Percentiles rank a stretch among this genome's conserved stretches.
These are phyloP conservation scores for Mesorhabditis spiculigera DNA, from an alignment of 2,888 invertebrate species.

Conservation along the genomic window DNA sequence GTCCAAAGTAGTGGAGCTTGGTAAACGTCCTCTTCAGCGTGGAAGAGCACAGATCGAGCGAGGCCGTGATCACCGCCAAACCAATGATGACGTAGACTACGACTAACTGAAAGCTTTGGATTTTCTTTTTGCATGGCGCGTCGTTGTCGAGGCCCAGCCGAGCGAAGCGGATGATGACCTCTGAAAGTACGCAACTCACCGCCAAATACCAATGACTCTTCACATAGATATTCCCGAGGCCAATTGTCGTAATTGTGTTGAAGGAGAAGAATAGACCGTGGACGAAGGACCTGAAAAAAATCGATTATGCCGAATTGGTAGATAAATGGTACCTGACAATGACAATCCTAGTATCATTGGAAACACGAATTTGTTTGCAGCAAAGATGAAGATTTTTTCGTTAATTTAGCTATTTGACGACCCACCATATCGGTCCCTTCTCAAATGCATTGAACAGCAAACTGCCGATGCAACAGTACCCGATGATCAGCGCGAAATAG, in stretches of 20 bases:
- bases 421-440: constrained; percentile 53
- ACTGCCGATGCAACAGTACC: constrained; percentile 56
- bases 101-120: constrained; percentile 37
- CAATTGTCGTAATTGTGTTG: constrained; percentile 59
- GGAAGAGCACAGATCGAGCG: constrained; percentile 56
- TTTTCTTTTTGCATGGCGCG: too few relatives aligned
- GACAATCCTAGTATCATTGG: too few relatives aligned
- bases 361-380: too few relatives aligned
- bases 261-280: constrained; percentile 59
- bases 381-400: too few relatives aligned
- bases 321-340: too few relatives aligned
- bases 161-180: neutral
- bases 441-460: constrained; percentile 54
- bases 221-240: constrained; percentile 57
- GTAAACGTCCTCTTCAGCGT: constrained; percentile 58
- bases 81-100: constrained; percentile 58
- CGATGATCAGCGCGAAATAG: constrained; percentile 58
- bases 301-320: too few relatives aligned
- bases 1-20: constrained; percentile 58
- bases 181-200: constrained; percentile 17
- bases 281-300: constrained; percentile 53
- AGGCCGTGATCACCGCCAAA: constrained; percentile 58
- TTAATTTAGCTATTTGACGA: constrained; percentile 5
- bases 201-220: constrained; percentile 48
- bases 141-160: neutral